Conservation (phyloP, 2,888 invertebrate genomes). For the Lamproptera curius region DNA sequence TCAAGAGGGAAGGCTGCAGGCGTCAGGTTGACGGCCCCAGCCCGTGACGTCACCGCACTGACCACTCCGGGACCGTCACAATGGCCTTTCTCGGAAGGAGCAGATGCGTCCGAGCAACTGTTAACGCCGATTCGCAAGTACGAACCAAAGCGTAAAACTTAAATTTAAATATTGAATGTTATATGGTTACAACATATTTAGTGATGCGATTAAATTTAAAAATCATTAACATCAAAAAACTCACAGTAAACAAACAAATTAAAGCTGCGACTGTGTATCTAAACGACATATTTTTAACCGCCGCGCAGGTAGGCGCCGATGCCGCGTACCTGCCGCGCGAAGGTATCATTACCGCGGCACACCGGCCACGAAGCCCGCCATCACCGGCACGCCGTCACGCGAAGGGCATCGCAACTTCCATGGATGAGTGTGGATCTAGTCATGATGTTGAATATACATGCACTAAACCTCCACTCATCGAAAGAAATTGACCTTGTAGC, state of each 20-base stretch:
- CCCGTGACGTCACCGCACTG: constrained; percentile 75
- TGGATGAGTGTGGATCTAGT: constrained; percentile 91
- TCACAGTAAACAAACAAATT: constrained; percentile 56
- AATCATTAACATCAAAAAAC: constrained; percentile 45
- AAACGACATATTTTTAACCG: constrained; percentile 58
- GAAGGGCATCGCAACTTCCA: constrained; percentile 79
- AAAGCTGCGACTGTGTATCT: constrained; percentile 46
- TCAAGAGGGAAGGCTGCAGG: constrained; percentile 37
- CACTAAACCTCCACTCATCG: constrained; percentile 87
- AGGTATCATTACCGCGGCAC: constrained; percentile 65
- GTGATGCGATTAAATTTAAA: no score
- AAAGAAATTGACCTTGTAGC: constrained; percentile 76
- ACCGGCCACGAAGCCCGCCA: constrained; percentile 59
- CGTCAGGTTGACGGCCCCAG: constrained; percentile 72
- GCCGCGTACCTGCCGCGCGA: constrained; percentile 59
- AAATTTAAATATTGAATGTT: no score
- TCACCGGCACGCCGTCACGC: constrained; percentile 46
- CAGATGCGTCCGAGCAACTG: constrained; percentile 69
- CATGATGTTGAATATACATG: constrained; percentile 82
- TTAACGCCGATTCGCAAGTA: constrained; percentile 53
- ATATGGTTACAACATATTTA: no score
- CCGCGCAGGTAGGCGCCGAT: constrained; percentile 58
- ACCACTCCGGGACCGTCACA: constrained; percentile 70
- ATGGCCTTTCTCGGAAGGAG: constrained; percentile 75
- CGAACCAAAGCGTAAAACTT: no score